Conservation (phyloP, 2,113 vertebrate genomes). For the Oryzias melastigma region DNA sequence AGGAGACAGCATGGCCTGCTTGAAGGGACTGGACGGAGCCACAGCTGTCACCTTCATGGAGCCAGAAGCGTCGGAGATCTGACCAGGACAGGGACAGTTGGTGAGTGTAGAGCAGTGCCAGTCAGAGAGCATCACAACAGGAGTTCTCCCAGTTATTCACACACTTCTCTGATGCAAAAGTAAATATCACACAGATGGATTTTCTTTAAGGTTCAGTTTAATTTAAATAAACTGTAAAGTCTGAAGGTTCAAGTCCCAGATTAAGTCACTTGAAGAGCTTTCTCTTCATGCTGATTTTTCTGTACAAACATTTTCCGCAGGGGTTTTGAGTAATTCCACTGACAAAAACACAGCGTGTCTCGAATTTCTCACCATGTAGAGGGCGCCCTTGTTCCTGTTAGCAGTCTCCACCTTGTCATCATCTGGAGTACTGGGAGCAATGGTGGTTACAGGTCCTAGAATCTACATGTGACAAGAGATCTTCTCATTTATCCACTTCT, state of each 20-base stretch:
- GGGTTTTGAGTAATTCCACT: not conserved
- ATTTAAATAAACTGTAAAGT: no score
- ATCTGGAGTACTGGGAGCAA: conserved; percentile 64
- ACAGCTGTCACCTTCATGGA: conserved; percentile 67
- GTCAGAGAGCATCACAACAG: no score
- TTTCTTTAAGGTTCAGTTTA: no score
- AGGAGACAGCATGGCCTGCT: conserved; percentile 72
- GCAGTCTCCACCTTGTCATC: conserved; percentile 63
- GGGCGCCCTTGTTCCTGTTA: conserved; percentile 75
- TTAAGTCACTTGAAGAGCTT: no score
- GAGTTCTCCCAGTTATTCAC: no score
- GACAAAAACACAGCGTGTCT: not conserved
- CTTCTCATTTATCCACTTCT: no score
- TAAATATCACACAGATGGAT: no score
- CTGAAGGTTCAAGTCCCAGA: no score
- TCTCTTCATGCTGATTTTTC: no score
- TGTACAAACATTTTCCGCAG: not conserved
- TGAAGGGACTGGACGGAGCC: conserved; percentile 75
- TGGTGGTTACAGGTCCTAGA: conserved; percentile 66
- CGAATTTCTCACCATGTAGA: conserved; percentile 74
- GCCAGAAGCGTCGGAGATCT: conserved; percentile 80
- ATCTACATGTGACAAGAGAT: conserved; percentile 45
- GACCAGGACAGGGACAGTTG: not conserved
- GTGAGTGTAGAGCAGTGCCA: no score
- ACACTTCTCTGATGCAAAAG: no score